These are phyloP conservation scores for Microplitis mediator DNA, from an alignment of 1,140 invertebrate genomes.

Conservation along the genomic window DNA sequence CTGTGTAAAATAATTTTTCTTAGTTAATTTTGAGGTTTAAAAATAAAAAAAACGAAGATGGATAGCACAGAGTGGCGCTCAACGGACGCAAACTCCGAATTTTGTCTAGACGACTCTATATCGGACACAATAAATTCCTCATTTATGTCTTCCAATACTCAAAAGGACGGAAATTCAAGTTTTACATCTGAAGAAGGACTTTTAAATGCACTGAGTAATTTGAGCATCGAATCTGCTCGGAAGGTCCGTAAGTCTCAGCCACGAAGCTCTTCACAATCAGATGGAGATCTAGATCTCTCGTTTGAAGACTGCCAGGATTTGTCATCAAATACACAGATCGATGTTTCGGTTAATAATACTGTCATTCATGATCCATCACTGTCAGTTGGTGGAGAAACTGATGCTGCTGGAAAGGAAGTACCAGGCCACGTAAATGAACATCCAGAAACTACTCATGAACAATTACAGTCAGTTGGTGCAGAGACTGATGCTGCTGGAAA, in stretches of 20 bases:
- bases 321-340: too few relatives aligned
- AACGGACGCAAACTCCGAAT: neutral
- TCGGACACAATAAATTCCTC: neutral
- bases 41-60: neutral
- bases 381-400: too few relatives aligned
- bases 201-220: neutral
- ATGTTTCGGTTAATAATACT: too few relatives aligned
- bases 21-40: neutral
- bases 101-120: neutral
- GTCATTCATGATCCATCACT: too few relatives aligned
- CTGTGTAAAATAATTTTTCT: neutral
- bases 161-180: neutral
- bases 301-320: too few relatives aligned
- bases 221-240: neutral
- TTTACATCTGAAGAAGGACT: neutral
- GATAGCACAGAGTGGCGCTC: constrained; percentile 14
- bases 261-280: neutral
- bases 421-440: too few relatives aligned
- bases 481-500: too few relatives aligned
- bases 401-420: too few relatives aligned
- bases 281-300: neutral
- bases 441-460: too few relatives aligned
- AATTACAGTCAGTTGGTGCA: too few relatives aligned
- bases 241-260: neutral
- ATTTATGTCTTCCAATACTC: neutral